Evolutionary conservation across 2,113 vertebrate species (phyloP), one percentile per base, ranked within the genome.

Genomic region (Chaetodon auriga): DNA sequence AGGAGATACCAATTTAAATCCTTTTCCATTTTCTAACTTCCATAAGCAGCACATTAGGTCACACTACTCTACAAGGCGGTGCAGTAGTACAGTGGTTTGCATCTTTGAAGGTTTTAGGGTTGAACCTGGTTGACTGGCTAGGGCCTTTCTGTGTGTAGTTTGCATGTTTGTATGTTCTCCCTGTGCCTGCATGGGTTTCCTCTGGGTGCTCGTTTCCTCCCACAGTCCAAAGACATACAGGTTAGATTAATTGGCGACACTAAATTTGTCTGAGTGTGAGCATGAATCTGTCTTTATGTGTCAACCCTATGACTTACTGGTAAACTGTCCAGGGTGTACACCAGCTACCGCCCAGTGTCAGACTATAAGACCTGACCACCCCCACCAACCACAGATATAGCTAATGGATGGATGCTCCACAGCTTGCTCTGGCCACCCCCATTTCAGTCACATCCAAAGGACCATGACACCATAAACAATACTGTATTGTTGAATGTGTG

Each of bases 21-120:
- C 75, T 65, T 63, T 78, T 4, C 66, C 58, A 85, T 74, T 13
- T 38, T n/a, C 16, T 61, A 51, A 51, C 45, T 23, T 64, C 35
- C 25, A 25, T 36, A 51, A 23, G 10, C 8, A 63, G 3, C 6
- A 7, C 6, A 19, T 43, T 6, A 66, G 25, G 62, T 48, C 51
- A 35, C 51, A 66, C 38, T 76, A 6, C 46, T 53, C 30, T 46
- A 11, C 9, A 10, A 11, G 7, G 25, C 4, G 9, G 51, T 7
- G 23, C 2, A 18, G 49, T 25, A 30, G 1, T 30, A 6, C 38
- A 43, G 19, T 65, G 15, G n/a, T 43, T 55, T 11, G 21, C 14
- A 54, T 10, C 4, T 15, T 15, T 30, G 30, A 30, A 30, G 46
- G 12, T 57, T 57, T 57, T 41, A 8, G 38, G 38, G 6, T 41